A percentile compares a stretch with the other conserved stretches of the same genome.
phyloP scores from a whole-genome alignment of 2,888 invertebrate genomes.

The Euclidia mi region DNA sequence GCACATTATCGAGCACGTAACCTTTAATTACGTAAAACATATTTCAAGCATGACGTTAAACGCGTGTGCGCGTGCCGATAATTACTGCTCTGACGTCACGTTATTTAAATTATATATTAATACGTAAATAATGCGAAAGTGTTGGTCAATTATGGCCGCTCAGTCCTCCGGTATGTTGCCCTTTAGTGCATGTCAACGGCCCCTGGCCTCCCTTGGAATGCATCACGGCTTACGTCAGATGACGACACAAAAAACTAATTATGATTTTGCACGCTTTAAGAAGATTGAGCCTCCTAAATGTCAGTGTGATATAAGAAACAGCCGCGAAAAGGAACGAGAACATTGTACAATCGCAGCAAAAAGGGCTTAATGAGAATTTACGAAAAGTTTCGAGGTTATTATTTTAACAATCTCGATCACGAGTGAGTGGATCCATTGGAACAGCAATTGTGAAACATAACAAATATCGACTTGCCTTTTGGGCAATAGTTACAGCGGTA shows the following conservation, averaged over 20 bases:
- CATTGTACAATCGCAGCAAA: conserved; percentile 28
- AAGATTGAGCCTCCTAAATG: conserved; percentile 49
- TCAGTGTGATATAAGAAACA: conserved; percentile 44
- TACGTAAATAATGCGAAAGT: conserved; percentile 62
- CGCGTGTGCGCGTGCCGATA: conserved; percentile 55
- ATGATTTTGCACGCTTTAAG: conserved; percentile 58
- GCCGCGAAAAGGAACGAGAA: conserved; percentile 20
- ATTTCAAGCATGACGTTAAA: conserved; percentile 58
- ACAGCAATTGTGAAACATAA: no score
- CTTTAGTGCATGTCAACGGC: conserved; percentile 77
- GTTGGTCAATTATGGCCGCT: conserved; percentile 64
- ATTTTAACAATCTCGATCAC: no score
- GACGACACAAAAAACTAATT: conserved; percentile 61
- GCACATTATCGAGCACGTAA: conserved; percentile 45
- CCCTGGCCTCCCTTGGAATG: conserved; percentile 55
- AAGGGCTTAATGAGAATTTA: neutral
- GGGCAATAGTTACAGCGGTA: no score
- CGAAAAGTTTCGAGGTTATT: no score
- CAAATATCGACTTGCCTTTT: no score
- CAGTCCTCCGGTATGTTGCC: conserved; percentile 65
- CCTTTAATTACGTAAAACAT: conserved; percentile 62
- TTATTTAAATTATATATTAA: conserved; percentile 62
- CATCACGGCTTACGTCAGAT: conserved; percentile 64
- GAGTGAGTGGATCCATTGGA: no score
- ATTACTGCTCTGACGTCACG: conserved; percentile 70